Conservation (phyloP, 2,113 vertebrate species). For the Onychostoma macrolepis region DNA sequence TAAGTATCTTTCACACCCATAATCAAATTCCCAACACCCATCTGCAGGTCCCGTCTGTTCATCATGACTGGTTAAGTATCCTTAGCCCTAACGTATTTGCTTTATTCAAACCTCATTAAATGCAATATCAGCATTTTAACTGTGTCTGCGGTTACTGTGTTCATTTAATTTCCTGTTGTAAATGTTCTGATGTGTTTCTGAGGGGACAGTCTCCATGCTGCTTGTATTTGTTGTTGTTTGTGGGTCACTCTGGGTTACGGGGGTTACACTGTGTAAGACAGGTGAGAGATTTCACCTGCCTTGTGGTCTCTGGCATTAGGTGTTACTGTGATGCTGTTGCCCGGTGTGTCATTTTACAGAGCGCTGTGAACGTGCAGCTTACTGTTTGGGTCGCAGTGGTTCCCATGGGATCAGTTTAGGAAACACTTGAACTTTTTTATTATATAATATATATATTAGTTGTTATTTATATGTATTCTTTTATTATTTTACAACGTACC, state of each 20-base stretch:
- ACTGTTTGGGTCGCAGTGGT: constrained; percentile 33
- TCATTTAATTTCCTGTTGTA: background rate
- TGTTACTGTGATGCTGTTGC: constrained; percentile 8
- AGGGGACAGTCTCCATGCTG: background rate
- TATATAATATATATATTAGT: background rate
- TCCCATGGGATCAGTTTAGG: constrained; percentile 41
- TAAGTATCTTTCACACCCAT: background rate
- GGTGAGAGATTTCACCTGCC: constrained; percentile 40
- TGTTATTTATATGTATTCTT: too few species aligned
- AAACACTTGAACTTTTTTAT: background rate
- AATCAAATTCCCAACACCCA: background rate
- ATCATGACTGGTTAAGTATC: background rate
- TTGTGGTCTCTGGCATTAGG: constrained; percentile 17
- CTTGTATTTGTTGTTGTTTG: constrained; percentile 15
- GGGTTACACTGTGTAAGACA: background rate
- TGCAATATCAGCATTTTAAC: background rate
- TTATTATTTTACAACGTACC: too few species aligned
- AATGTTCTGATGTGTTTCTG: background rate
- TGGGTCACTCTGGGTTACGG: constrained; percentile 26
- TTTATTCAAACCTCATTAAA: background rate
- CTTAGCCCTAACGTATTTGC: background rate
- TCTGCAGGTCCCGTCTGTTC: background rate
- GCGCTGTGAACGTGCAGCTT: constrained; percentile 8
- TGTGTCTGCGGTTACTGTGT: background rate
- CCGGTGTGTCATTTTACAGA: background rate